These are phyloP conservation scores for Neopipo cinnamomea DNA, from an alignment of 2,113 vertebrate species.

Conservation along the genomic window DNA sequence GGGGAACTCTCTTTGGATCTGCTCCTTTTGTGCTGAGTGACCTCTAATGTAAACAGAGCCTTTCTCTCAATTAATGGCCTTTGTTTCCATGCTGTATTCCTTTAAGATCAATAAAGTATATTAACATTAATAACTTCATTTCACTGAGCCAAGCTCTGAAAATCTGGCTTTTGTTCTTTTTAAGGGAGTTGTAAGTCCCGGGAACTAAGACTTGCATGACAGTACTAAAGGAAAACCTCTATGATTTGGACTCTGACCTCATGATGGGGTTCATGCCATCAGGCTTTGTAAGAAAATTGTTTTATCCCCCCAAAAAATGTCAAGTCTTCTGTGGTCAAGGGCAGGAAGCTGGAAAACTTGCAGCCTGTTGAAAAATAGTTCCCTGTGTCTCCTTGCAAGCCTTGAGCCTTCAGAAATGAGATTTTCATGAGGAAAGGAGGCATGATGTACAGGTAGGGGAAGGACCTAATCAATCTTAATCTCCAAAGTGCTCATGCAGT, in stretches of 20 bases:
- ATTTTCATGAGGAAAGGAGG: not conserved
- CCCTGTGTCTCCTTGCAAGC: not conserved
- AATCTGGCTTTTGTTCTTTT: conserved; percentile 27
- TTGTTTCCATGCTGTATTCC: conserved; percentile 56
- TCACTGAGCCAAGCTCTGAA: conserved; percentile 8
- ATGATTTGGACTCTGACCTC: not conserved
- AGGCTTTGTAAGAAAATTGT: not conserved
- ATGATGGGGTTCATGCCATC: not conserved
- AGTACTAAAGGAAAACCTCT: not conserved
- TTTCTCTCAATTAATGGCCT: conserved; percentile 5
- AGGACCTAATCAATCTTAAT: conserved; percentile 40
- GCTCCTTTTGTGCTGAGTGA: not conserved
- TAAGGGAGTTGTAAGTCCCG: not conserved
- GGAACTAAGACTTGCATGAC: not conserved
- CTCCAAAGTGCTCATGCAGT: conserved; percentile 15
- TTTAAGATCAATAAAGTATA: conserved; percentile 59
- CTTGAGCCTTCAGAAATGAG: not conserved
- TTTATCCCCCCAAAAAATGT: not conserved
- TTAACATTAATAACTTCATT: conserved; percentile 16
- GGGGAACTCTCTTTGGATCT: not conserved
- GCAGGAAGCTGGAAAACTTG: not conserved
- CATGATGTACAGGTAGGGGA: not conserved
- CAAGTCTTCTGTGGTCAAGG: not conserved
- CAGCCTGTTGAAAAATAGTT: not conserved
- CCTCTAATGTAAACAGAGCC: conserved; percentile 35